Evolutionary conservation across 2,113 vertebrate species (phyloP).

Genomic region (Phrynosoma platyrhinos): DNA sequence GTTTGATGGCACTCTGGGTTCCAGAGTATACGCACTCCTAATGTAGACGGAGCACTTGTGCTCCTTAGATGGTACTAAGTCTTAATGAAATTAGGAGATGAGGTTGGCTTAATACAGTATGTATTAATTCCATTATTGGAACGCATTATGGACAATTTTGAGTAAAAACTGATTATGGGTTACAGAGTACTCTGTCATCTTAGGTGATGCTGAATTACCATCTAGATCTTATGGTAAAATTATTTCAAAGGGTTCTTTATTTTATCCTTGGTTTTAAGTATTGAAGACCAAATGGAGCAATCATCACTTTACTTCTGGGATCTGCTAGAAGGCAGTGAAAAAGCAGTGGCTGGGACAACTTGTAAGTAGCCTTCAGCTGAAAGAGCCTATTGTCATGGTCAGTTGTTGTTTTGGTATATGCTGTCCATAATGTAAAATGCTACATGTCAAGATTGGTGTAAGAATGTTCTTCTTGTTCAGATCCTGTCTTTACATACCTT

Average conservation of each 20-base stretch:
- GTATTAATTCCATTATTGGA: not conserved
- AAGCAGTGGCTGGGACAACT: conserved; percentile 90
- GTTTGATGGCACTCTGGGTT: not conserved
- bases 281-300: conserved; percentile 92
- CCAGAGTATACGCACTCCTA: not conserved
- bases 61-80: not conserved
- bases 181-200: not conserved
- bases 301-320: conserved; percentile 88
- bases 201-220: not conserved
- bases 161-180: not conserved
- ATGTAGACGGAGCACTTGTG: not conserved
- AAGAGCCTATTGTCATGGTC: not conserved
- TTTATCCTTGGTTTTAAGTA: conserved; percentile 71
- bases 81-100: not conserved
- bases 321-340: conserved; percentile 92
- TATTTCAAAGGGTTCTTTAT: not conserved
- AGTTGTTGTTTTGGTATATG: not conserved
- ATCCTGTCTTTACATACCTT: too few relatives aligned
- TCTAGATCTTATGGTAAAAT: not conserved
- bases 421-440: not conserved
- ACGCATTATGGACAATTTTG: too few relatives aligned
- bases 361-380: conserved; percentile 81
- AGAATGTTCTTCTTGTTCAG: not conserved
- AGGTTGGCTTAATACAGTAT: not conserved
- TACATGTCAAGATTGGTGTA: not conserved